Base-by-base conservation (phyloP, 2,113 vertebrate genomes). In the Hassar affinis region DNA sequence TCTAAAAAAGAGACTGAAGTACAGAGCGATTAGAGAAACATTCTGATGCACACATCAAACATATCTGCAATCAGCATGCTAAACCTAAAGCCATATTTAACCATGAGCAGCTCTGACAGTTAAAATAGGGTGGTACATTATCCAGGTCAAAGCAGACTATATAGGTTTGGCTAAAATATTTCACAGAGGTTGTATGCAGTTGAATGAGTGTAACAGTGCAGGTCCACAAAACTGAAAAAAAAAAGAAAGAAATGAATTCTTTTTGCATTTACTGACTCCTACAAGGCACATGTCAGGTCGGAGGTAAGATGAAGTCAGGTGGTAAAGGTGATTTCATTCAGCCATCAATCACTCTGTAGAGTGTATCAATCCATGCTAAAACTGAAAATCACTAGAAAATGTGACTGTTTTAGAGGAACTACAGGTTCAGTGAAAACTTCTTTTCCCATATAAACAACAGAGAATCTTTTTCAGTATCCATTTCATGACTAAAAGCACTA, bases 231-330 rank as follows among this genome's bases (percentile, higher is more conserved):
- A 89, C 89, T 66, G 88, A 92, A 52, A 38, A 71, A 92, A 93
- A 89, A 93, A 86, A 64, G 38, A 42, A 74, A 90, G 90, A 92
- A 92, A 87, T 90, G 90, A 90, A 93, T 93, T 91, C 86, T 88
- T 81, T 69, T 86, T 87, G 83, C 90, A 87, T 85, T 86, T 86
- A 88, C 86, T 84, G 79, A 68, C 79, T 71, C 52, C 76, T 56
- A 17, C 79, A 17, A 52, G 35, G 88, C 85, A 81, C 87, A 89
- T 85, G 87, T 84, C 88, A 71, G 88, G 88, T 86, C 90, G 86
- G 84, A 84, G 82, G 83, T 62, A 93, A 92, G 92, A 91, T 91
- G 86, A 91, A 86, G 88, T 89, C 92, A 93, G 91, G 92, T 93
- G 92, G 91, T 91, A 91, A 88, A 56, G 35, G 85, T 84, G 6